Evolutionary conservation across 2,888 invertebrate species (phyloP), one percentile per base, ranked within the genome.

Genomic region (Lithophane leautieri): DNA sequence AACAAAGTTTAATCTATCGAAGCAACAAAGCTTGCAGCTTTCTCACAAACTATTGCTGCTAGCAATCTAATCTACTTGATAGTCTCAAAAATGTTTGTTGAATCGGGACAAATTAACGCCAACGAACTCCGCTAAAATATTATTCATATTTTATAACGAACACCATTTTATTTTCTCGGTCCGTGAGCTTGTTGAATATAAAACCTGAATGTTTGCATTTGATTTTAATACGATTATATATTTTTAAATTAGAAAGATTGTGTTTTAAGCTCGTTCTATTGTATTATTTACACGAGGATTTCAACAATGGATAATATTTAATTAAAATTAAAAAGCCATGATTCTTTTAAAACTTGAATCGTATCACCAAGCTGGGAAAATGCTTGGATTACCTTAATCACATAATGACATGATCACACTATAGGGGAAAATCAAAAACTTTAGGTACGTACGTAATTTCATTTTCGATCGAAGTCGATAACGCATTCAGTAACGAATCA

Each of bases 61-160:
- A 70, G 79, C 81, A 79, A 86, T 79, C 70, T 81, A 71, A 86
- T 87, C 78, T 78, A 79, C 77, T 83, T 86, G 83, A 89, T 87
- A 76, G 73, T 84, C 85, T 85, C 78, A 82, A 86, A 86, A 88
- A 83, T 85, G 84, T 81, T 88, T 85, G 86, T 84, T 88, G 85
- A 89, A 90, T 86, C 71, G 86, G 78, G 80, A 86, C 83, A 89
- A 89, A 89, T 90, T 87, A 89, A 89, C 78, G 79, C 70, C 79
- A 70, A 67, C 75, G 73, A 83, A 88, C 75, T 83, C 65, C 6
- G 67, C 83, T 85, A 66, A 80, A 90, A 85, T 84, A 84, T 89
- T 87, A 86, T 89, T 89, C 86, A 83, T 79, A 83, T 83, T 82
- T 79, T 72, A 86, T 79, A 85, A 78, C 78, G 84, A 84, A 84